Evolutionary conservation across 92 coral and sea anemone species (phyloP).

Genomic region (Bergia sp.): DNA sequence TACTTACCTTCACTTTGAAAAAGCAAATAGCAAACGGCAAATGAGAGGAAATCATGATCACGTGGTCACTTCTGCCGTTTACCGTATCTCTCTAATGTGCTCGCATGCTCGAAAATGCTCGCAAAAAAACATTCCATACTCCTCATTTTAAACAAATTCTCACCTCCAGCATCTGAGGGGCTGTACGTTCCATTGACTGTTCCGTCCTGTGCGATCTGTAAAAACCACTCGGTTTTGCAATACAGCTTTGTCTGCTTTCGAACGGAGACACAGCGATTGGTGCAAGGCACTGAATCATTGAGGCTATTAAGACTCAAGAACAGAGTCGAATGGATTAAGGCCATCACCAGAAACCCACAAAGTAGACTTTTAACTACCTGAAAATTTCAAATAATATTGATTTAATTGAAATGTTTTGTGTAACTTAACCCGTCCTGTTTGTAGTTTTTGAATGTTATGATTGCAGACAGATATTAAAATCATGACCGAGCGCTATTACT

Average conservation of each 20-base stretch:
- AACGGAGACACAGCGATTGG: not conserved
- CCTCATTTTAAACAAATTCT: not conserved
- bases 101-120: too few species aligned
- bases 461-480: not conserved
- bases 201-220: conserved; percentile 29
- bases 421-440: too few species aligned
- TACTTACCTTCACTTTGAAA: too few species aligned
- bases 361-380: not conserved
- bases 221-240: conserved; percentile 16
- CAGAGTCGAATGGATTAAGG: not conserved
- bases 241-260: not conserved
- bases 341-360: not conserved
- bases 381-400: too few species aligned
- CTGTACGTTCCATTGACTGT: conserved; percentile 22
- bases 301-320: not conserved
- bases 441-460: not conserved
- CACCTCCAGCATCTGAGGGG: not conserved
- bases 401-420: too few species aligned
- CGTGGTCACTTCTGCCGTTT: too few species aligned
- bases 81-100: too few species aligned
- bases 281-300: not conserved
- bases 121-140: too few species aligned
- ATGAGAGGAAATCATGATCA: too few species aligned
- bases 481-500: too few species aligned
- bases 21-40: too few species aligned